Evolutionary conservation across 2,113 vertebrate species (phyloP), one percentile per base, ranked within the genome.

Genomic region (Thunnus thynnus): DNA sequence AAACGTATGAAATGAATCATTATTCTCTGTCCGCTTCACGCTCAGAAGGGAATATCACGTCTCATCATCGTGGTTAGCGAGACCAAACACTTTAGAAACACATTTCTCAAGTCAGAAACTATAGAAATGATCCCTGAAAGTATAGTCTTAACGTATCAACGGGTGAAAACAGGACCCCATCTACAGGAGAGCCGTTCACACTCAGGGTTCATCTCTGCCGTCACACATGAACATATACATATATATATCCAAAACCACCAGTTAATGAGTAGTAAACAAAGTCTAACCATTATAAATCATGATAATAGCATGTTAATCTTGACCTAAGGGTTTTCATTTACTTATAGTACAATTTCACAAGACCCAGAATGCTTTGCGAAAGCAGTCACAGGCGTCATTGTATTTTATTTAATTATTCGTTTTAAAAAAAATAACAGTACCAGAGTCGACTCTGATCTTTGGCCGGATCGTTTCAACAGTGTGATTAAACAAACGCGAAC

Each of bases 91-190:
- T 88, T 92, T 90, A 86, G 86, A 92, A 92, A 92, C 84, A 69
- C 88, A 93, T 88, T 91, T 91, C 90, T 77, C 78, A 66, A 89
- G 92, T 93, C 2, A 86, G 0, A 0, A 62, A 91, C 89, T 94
- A 92, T 90, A 94, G 91, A 94, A 94, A 93, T 92, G 88, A 94
- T 93, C 90, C 91, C 91, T 93, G 82, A 91, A 92, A 94, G 89
- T 93, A 93, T 91, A 91, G 92, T 89, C 91, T 93, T 92, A 81
- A 55, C 0, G 0, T 0, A 0, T 0, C 0, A 0, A 0, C 0
- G 1, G 1, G n/a, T 1, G 7, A 5, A 13, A 5, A 18, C 8
- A 10, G 32, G 0, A 22, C 0, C 1, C 8, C 1, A 58, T 63
- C 72, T 13, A 9, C 17, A 2, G 6, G 0, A 17, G 30, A 1